Evolutionary conservation across 1,140 invertebrate genomes (phyloP).

Genomic region (Cotesia chilonis): DNA sequence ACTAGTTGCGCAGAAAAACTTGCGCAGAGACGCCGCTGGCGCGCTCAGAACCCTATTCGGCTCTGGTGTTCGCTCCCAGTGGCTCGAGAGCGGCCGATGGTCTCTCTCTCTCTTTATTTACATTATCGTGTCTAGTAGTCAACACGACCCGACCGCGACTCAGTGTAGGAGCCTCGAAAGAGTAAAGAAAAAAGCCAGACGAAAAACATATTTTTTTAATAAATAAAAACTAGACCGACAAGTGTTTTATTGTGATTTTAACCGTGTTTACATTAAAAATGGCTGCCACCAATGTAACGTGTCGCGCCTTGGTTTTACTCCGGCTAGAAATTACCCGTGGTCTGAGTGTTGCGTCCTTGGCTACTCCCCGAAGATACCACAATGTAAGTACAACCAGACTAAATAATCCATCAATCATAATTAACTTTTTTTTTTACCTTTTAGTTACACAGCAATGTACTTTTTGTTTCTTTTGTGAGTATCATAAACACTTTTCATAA

Average conservation of each 20-base stretch:
- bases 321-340: conserved; percentile 54
- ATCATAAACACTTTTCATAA: not conserved
- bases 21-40: conserved; percentile 25
- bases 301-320: conserved; percentile 50
- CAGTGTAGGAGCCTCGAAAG: not conserved
- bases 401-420: conserved; percentile 16
- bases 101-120: conserved; percentile 36
- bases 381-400: conserved; percentile 49
- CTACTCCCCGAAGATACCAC: conserved; percentile 48
- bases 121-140: not conserved
- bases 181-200: not conserved
- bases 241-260: conserved; percentile 15
- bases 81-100: conserved; percentile 48
- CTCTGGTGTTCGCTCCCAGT: conserved; percentile 41
- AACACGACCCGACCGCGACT: not conserved
- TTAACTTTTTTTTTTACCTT: conserved; percentile 4
- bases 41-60: conserved; percentile 15
- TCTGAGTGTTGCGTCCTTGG: conserved; percentile 50
- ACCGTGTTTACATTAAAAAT: conserved; percentile 39
- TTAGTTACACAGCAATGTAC: not conserved
- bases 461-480: not conserved
- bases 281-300: conserved; percentile 53
- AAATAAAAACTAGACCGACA: not conserved
- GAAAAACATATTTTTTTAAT: not conserved
- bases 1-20: not conserved